A percentile compares a stretch with the other conserved stretches of the same genome.
These are phyloP conservation scores for Arctia plantaginis DNA, from an alignment of 2,888 invertebrate genomes.

Conservation along the genomic window DNA sequence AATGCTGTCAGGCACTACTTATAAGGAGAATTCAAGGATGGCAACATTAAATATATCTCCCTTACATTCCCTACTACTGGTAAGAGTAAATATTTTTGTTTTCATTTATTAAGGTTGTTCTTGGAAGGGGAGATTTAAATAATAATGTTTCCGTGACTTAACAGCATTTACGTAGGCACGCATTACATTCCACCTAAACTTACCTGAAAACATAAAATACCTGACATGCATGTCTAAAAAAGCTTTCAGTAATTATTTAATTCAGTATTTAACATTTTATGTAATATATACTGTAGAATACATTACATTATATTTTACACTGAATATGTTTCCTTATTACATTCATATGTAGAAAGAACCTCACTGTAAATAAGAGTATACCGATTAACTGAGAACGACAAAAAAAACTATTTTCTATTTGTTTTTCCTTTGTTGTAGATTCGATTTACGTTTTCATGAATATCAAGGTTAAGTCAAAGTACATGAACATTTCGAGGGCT, in stretches of 20 bases:
- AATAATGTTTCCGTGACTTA: constrained; percentile 12
- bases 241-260: background rate
- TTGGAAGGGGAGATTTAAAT: background rate
- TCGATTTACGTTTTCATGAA: no score
- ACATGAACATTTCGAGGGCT: background rate
- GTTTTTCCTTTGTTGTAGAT: background rate
- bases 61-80: background rate
- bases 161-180: constrained; percentile 9
- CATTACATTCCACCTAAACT: background rate
- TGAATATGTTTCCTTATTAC: no score
- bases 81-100: background rate
- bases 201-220: background rate
- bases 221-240: background rate
- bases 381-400: no score
- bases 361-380: background rate
- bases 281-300: background rate
- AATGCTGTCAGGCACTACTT: background rate
- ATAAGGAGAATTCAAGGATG: background rate
- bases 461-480: background rate
- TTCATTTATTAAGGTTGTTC: background rate
- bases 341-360: background rate
- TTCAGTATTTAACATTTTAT: background rate
- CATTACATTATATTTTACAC: background rate
- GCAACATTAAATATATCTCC: background rate
- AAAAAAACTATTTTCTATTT: no score